These are phyloP conservation scores for Cheilosia urbana DNA, from an alignment of 2,888 invertebrate species.

Conservation along the genomic window DNA sequence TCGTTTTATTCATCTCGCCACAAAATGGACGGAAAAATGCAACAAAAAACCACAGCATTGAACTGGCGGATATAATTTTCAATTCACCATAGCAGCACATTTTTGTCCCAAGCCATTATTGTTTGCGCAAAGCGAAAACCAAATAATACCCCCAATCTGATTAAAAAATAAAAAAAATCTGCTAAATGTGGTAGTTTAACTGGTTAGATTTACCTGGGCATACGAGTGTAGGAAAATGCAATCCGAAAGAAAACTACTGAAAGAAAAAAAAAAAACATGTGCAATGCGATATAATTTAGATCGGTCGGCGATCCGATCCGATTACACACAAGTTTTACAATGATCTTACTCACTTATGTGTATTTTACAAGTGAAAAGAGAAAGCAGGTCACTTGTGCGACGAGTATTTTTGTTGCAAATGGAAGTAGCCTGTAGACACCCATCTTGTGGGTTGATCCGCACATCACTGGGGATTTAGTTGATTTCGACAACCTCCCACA, in stretches of 20 bases:
- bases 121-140: constrained; percentile 52
- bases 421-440: constrained; percentile 32
- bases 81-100: constrained; percentile 34
- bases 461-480: constrained; percentile 23
- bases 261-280: constrained; percentile 42
- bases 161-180: constrained; percentile 3
- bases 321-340: constrained; percentile 36
- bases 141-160: constrained; percentile 46
- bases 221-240: not conserved
- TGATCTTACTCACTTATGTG: constrained; percentile 56
- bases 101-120: constrained; percentile 12
- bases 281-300: constrained; percentile 63
- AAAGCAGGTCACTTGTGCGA: constrained; percentile 74
- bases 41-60: constrained; percentile 42
- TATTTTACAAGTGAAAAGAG: constrained; percentile 67
- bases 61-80: constrained; percentile 26
- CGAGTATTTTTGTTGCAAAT: constrained; percentile 45
- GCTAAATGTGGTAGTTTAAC: constrained; percentile 46
- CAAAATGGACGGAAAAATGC: constrained; percentile 18
- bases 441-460: constrained; percentile 37
- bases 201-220: not conserved
- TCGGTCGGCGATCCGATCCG: constrained; percentile 50
- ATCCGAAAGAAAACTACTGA: constrained; percentile 21
- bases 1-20: constrained; percentile 49
- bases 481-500: constrained; percentile 56